phyloP scores from a whole-genome alignment of 2,113 vertebrate species.

The Ceyx cyanopectus region DNA sequence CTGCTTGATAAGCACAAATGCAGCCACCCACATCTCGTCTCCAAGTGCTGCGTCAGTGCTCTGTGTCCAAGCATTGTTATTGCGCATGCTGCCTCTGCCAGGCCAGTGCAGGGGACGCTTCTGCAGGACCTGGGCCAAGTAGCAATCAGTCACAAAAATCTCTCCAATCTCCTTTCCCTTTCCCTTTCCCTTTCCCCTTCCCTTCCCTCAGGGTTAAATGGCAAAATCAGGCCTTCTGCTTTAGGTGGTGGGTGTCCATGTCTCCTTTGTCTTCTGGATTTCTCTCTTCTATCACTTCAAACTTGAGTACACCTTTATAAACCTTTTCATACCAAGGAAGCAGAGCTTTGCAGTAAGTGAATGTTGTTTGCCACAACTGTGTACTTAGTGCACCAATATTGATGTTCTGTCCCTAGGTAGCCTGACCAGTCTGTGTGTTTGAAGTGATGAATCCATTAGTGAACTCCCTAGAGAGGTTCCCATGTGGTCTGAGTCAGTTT shows the following conservation, averaged over 20 bases:
- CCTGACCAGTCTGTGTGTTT: neutral
- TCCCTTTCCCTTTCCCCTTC: too few relatives aligned
- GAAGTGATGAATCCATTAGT: neutral
- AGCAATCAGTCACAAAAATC: neutral
- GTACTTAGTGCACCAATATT: neutral
- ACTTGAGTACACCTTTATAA: neutral
- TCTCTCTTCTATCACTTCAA: neutral
- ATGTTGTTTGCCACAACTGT: neutral
- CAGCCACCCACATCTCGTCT: neutral
- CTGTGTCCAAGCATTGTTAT: accelerated
- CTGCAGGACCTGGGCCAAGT: neutral
- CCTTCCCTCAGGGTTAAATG: neutral
- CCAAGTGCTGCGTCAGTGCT: neutral
- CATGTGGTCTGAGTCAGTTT: neutral
- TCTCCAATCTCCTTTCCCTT: neutral
- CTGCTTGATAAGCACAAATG: neutral
- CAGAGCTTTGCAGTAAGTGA: neutral
- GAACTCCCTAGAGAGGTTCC: neutral
- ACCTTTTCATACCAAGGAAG: neutral
- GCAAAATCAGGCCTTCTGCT: neutral
- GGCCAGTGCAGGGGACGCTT: neutral
- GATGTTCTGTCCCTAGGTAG: neutral
- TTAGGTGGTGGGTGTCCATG: neutral
- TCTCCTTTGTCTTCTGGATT: neutral
- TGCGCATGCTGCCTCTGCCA: neutral